Conservation (phyloP, 2,113 vertebrate species). For the Chionomys nivalis region DNA sequence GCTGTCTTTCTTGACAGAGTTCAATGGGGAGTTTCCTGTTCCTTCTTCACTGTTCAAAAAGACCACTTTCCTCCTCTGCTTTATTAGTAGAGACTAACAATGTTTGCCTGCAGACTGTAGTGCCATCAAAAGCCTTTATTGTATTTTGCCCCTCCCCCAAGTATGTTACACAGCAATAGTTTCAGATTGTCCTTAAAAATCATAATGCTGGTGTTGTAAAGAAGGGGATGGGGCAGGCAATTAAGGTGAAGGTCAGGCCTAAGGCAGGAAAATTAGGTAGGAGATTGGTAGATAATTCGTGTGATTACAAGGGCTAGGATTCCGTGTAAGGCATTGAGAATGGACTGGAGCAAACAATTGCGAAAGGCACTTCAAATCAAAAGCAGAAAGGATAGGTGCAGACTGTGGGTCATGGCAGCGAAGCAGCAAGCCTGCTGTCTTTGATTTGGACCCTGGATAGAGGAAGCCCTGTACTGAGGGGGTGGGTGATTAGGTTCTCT, state of each 20-base stretch:
- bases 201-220: neutral
- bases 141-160: constrained; percentile 35
- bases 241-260: neutral
- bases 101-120: constrained; percentile 22
- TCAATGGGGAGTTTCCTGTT: constrained; percentile 46
- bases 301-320: neutral
- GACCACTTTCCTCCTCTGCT: neutral
- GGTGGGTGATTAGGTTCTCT: neutral
- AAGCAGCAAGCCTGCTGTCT: neutral
- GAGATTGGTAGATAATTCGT: neutral
- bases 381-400: neutral
- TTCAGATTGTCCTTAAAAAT: constrained; percentile 27
- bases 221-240: neutral
- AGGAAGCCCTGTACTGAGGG: neutral
- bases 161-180: neutral
- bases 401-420: too few relatives aligned
- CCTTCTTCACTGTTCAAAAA: constrained; percentile 43
- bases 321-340: neutral
- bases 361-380: neutral
- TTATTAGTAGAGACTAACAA: constrained; percentile 26
- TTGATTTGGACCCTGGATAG: neutral
- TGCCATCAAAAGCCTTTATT: neutral
- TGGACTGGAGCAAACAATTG: neutral
- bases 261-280: neutral
- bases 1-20: neutral